These are phyloP conservation scores for Sinocyclocheilus maitianheensis DNA, from an alignment of 2,113 vertebrate species.

Conservation along the genomic window DNA sequence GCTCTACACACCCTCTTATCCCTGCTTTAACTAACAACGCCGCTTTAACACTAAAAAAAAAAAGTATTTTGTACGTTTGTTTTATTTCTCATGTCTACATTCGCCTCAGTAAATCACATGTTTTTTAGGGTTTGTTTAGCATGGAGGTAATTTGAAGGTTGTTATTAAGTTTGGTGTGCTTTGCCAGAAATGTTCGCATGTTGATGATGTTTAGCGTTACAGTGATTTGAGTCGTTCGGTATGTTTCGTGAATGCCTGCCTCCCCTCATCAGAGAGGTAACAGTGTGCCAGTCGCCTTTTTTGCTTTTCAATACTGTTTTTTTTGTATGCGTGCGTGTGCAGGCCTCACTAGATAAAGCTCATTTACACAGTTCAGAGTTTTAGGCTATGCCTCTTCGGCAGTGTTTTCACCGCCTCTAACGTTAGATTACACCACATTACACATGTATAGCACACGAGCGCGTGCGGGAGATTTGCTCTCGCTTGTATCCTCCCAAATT, in stretches of 20 bases:
- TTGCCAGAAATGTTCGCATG: constrained; percentile 7
- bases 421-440: constrained; percentile 70
- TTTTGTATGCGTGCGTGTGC: constrained; percentile 7
- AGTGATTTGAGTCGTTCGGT: constrained; percentile 6
- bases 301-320: constrained; percentile 4
- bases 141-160: constrained; percentile 10
- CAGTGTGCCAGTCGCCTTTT: constrained; percentile 39
- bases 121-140: constrained; percentile 30
- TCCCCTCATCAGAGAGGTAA: neutral
- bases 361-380: constrained; percentile 71
- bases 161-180: neutral
- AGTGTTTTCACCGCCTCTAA: constrained; percentile 53
- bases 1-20: constrained; percentile 44
- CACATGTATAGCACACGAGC: constrained; percentile 57
- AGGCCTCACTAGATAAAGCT: constrained; percentile 61
- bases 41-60: neutral
- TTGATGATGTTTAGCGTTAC: constrained; percentile 22
- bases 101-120: constrained; percentile 10
- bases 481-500: constrained; percentile 29
- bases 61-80: neutral
- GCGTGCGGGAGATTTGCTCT: neutral
- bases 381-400: constrained; percentile 68
- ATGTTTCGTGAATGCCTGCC: neutral
- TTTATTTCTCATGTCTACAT: neutral
- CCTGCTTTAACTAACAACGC: constrained; percentile 49